A percentile compares a stretch with the other conserved stretches of the same genome.
Evolutionary conservation across 2,797 vertebrate genomes (phyloP).

Genomic region (Phylloscopus collybita): DNA sequence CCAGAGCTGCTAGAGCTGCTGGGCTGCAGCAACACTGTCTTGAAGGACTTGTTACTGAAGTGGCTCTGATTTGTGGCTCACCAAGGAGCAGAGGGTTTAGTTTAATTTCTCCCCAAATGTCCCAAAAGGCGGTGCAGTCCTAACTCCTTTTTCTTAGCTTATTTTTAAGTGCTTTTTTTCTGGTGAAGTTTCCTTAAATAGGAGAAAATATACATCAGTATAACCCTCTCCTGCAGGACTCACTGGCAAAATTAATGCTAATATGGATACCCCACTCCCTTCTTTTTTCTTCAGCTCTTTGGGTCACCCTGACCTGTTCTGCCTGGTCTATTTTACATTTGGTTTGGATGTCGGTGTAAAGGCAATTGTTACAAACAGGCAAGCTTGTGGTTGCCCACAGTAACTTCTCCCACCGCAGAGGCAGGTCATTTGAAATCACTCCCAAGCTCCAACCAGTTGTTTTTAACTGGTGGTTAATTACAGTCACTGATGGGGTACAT

Average conservation of each 20-base stretch:
- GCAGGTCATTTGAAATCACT: conserved; percentile 25
- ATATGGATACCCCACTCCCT: background rate
- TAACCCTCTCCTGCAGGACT: conserved; percentile 60
- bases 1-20: background rate
- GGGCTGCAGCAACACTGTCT: background rate
- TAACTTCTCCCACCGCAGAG: conserved; percentile 62
- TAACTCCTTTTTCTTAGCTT: background rate
- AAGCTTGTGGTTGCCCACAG: conserved; percentile 58
- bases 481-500: background rate
- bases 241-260: conserved; percentile 66
- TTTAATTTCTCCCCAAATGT: background rate
- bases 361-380: conserved; percentile 72
- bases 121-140: background rate
- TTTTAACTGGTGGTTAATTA: conserved; percentile 13
- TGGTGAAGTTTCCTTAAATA: conserved; percentile 50
- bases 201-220: conserved; percentile 33
- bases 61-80: background rate
- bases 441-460: conserved; percentile 6
- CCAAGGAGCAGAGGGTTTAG: background rate
- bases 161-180: conserved; percentile 26
- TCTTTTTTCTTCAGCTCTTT: conserved; percentile 27
- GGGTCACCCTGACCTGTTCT: conserved; percentile 78
- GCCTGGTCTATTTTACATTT: conserved; percentile 76
- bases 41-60: background rate
- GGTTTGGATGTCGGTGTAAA: conserved; percentile 77